These are phyloP conservation scores for Macroramphosus scolopax DNA, from an alignment of 2,797 vertebrate genomes.

Conservation along the genomic window DNA sequence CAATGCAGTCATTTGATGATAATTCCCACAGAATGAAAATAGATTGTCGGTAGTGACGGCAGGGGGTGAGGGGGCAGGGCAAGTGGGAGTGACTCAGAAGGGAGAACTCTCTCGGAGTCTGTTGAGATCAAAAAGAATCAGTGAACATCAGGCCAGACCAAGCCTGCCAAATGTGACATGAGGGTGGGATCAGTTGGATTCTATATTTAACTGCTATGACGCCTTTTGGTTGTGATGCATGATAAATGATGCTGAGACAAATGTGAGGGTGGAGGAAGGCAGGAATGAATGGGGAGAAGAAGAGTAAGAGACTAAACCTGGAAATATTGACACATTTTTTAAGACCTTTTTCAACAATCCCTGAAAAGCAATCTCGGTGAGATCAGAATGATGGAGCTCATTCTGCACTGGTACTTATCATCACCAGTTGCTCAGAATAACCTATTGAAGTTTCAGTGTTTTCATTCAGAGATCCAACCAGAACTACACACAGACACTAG, in stretches of 20 bases:
- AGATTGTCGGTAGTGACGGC: constrained; percentile 22
- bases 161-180: constrained; percentile 59
- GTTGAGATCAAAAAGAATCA: constrained; percentile 56
- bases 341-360: too few species aligned
- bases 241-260: constrained; percentile 28
- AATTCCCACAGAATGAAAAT: constrained; percentile 42
- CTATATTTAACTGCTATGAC: constrained; percentile 62
- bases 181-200: constrained; percentile 42
- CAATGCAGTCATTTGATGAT: constrained; percentile 13
- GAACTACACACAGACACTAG: too few species aligned
- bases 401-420: too few species aligned
- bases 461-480: too few species aligned
- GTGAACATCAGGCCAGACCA: constrained; percentile 31
- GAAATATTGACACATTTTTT: too few species aligned
- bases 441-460: too few species aligned
- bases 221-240: constrained; percentile 45
- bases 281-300: neutral
- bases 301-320: too few species aligned
- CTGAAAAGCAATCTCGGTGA: too few species aligned
- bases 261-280: constrained; percentile 13
- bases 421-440: too few species aligned
- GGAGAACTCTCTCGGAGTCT: constrained; percentile 55
- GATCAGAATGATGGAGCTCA: too few species aligned
- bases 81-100: constrained; percentile 64
- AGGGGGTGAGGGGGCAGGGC: constrained; percentile 33